These are phyloP conservation scores for Linepithema humile DNA, from an alignment of 1,140 invertebrate species.

Conservation along the genomic window DNA sequence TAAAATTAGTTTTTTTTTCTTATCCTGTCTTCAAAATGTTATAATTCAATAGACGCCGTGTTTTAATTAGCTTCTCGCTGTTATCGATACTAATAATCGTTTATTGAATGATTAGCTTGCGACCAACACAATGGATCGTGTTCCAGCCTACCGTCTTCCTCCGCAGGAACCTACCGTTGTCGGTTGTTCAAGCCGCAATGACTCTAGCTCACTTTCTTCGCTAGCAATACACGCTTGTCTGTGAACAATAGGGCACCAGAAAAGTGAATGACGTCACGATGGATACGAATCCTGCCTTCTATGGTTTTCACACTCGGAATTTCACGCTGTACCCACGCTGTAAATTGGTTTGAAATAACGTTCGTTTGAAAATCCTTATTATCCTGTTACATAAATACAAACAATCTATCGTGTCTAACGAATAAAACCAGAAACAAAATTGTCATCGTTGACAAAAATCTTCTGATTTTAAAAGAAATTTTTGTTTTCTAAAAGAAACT, in stretches of 20 bases:
- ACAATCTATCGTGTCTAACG: too few species aligned
- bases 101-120: conserved; percentile 47
- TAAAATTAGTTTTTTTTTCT: neutral
- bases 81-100: conserved; percentile 24
- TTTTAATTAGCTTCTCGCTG: conserved; percentile 14
- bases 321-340: conserved; percentile 64
- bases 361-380: neutral
- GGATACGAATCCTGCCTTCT: conserved; percentile 70
- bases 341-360: neutral
- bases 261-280: conserved; percentile 74
- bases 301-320: conserved; percentile 65
- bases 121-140: conserved; percentile 64
- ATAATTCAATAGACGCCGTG: neutral
- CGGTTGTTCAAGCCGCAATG: conserved; percentile 64
- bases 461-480: too few species aligned
- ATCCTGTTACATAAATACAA: neutral
- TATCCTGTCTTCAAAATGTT: neutral
- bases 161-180: conserved; percentile 69
- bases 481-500: too few species aligned
- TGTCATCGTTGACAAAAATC: too few species aligned
- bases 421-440: too few species aligned
- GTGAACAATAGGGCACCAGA: conserved; percentile 72
- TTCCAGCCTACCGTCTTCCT: conserved; percentile 73
- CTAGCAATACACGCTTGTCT: conserved; percentile 64
- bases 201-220: conserved; percentile 60